Percentiles rank a stretch among this genome's conserved stretches.
phyloP scores from a whole-genome alignment of 1,140 invertebrate genomes.

The Rhynchophorus ferrugineus region DNA sequence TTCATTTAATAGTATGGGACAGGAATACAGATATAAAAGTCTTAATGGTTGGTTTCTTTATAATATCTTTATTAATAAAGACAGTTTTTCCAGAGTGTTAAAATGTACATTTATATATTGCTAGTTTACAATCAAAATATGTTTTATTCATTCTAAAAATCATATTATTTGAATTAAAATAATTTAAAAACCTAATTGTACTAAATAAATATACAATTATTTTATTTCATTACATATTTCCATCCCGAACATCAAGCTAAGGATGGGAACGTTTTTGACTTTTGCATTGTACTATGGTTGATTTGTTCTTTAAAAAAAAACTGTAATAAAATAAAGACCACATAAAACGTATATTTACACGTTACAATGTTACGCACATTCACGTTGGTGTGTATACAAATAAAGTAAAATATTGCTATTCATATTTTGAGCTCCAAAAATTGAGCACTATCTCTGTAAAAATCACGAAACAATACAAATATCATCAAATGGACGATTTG shows the following conservation, averaged over 20 bases:
- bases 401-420: not conserved
- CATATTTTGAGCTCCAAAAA: constrained; percentile 4
- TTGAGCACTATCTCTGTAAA: constrained; percentile 1
- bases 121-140: constrained; percentile 2
- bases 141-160: no score
- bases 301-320: not conserved
- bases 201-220: constrained; percentile 3
- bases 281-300: constrained; percentile 1
- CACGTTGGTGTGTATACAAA: no score
- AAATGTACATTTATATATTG: constrained; percentile 1
- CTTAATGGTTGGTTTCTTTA: no score
- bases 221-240: constrained; percentile 2
- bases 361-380: no score
- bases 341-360: not conserved
- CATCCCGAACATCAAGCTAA: not conserved
- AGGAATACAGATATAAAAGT: no score
- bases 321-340: not conserved
- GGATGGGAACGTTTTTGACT: not conserved
- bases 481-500: no score
- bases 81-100: not conserved
- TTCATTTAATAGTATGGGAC: no score
- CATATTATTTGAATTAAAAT: no score
- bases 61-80: constrained; percentile 1
- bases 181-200: no score
- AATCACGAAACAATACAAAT: no score